These are phyloP conservation scores for Xiphorhynchus erythropygius DNA, from an alignment of 2,797 vertebrate species.

Conservation along the genomic window DNA sequence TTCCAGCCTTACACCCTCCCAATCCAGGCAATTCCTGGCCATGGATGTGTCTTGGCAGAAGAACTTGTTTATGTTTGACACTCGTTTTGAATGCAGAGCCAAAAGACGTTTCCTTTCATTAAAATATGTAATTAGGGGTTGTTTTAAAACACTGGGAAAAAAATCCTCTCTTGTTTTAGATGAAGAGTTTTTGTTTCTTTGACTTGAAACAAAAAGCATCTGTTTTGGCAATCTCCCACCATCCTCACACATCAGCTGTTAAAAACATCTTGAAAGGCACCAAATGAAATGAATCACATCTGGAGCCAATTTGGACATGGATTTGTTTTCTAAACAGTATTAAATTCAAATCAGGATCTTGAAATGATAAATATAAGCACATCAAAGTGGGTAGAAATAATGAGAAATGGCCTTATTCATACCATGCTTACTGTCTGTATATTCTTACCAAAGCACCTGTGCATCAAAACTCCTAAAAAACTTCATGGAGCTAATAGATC, in stretches of 20 bases:
- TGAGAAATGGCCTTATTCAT: background rate
- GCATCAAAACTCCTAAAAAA: slow-evolving; percentile 24
- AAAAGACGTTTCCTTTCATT: background rate
- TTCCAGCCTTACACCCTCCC: background rate
- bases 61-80: background rate
- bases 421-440: background rate
- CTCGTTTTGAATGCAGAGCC: background rate
- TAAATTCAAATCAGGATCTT: slow-evolving; percentile 16
- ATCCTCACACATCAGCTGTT: background rate
- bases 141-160: background rate
- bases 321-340: slow-evolving; percentile 27
- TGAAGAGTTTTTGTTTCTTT: background rate
- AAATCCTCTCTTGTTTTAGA: background rate
- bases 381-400: background rate
- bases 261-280: slow-evolving; percentile 27
- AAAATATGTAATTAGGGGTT: slow-evolving; percentile 7
- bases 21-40: background rate
- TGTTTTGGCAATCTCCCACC: slow-evolving; percentile 9
- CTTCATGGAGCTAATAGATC: background rate
- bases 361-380: background rate
- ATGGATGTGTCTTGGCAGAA: background rate
- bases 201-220: background rate
- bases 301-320: background rate
- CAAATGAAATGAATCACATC: slow-evolving; percentile 24
- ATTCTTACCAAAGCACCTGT: background rate